These are phyloP conservation scores for Melanogrammus aeglefinus DNA, from an alignment of 2,797 vertebrate genomes.

Conservation along the genomic window DNA sequence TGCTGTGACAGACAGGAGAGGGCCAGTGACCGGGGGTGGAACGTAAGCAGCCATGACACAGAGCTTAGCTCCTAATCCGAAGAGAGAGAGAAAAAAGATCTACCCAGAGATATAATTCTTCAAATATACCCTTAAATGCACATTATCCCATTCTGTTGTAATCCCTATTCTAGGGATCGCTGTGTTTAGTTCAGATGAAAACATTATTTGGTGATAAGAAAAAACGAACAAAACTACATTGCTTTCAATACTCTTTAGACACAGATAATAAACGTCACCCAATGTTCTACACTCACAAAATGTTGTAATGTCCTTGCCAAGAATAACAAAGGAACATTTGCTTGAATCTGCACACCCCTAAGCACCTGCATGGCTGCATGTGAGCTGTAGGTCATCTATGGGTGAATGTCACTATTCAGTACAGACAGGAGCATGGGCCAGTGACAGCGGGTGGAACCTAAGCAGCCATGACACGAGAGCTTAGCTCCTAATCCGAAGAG, in stretches of 20 bases:
- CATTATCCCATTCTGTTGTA: background rate
- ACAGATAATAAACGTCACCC: background rate
- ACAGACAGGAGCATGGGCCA: too few species aligned
- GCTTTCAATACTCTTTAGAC: background rate
- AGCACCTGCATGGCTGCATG: background rate
- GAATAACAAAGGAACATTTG: background rate
- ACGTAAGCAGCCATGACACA: conserved; percentile 46
- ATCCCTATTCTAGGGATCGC: background rate
- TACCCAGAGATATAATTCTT: background rate
- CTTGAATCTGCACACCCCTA: background rate
- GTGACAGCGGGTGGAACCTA: too few species aligned
- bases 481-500: too few species aligned
- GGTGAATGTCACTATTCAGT: too few species aligned
- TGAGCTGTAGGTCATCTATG: too few species aligned
- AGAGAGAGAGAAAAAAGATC: background rate
- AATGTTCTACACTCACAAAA: background rate
- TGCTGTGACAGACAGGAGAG: conserved; percentile 32
- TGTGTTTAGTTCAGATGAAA: background rate
- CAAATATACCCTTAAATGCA: background rate
- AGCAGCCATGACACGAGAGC: too few species aligned
- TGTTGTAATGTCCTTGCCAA: background rate
- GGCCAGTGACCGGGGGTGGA: conserved; percentile 23
- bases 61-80: conserved; percentile 26
- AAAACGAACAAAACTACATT: background rate
- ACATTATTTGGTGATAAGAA: background rate